Base-by-base conservation (phyloP, 2,113 vertebrate species). In the Urocolius indicus region DNA sequence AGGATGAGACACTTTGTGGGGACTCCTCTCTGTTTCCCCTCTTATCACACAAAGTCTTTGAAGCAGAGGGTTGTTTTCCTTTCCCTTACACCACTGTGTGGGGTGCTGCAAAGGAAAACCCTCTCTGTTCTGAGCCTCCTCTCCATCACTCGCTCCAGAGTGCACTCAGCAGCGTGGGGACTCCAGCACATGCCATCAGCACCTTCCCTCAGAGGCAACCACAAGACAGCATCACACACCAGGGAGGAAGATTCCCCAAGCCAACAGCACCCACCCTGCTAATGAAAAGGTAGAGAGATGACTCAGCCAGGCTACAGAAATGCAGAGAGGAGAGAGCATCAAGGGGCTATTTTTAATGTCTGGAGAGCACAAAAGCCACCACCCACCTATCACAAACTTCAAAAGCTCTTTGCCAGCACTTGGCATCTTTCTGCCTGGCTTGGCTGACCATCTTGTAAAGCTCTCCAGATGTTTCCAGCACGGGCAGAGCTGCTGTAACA, bases 231-330 rank as follows among this genome's bases (percentile, higher is more conserved):
- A 46, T 41, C 78, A 76, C 59, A 77, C 79, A 51, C 51, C 71
- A 71, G 21, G 9, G 15, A 57, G 68, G 73, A 75, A 90, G 82
- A 90, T 41, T n/a, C 52, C 62, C 66, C 48, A 54, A 63, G 55
- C 16, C 76, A 75, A 71, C 27, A 2, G 43, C n/a, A 2, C 71
- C 89, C 34, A 46, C 26, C 7, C 23, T 3, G 34, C 69, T 76
- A 84, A 72, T 67, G 26, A 61, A 46, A 71, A 84, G 86, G 52
- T 41, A 80, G 68, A 72, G 38, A 2, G 19, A 32, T 94, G 92
- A 94, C 77, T 94, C 92, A 95, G 69, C 32, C 82, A 18, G 46
- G 77, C 67, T 52, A 34, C 5, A n/a, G 5, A 26, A 61, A 49
- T 2, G 36, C 76, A 36, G 49, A 14, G 62, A 51, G 74, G 26